Conservation (phyloP, 1,140 invertebrate genomes). For the Drosophila leontia region DNA sequence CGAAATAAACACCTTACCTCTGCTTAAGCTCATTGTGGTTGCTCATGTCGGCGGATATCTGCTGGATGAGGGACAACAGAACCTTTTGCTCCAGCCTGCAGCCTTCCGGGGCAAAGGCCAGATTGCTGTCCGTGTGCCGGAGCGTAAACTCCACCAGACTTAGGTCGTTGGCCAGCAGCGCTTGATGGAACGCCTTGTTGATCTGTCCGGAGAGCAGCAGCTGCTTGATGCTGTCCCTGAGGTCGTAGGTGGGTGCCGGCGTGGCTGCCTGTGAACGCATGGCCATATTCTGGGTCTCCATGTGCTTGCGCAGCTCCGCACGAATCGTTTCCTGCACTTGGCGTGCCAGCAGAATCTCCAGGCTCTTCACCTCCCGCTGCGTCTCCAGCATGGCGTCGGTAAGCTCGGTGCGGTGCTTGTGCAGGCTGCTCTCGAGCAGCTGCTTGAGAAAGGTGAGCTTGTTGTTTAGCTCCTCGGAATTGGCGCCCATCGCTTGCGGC, state of each 20-base stretch:
- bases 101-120: constrained; percentile 89
- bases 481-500: constrained; percentile 49
- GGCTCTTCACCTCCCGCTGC: constrained; percentile 76
- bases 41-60: constrained; percentile 94
- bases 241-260: constrained; percentile 87
- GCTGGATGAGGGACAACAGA: constrained; percentile 95
- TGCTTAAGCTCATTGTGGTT: constrained; percentile 95
- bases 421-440: constrained; percentile 68
- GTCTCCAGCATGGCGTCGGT: constrained; percentile 77
- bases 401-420: constrained; percentile 71
- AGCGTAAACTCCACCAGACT: constrained; percentile 93
- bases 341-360: constrained; percentile 75
- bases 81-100: constrained; percentile 93
- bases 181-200: constrained; percentile 95
- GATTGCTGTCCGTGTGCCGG: constrained; percentile 90
- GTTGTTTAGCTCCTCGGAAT: constrained; percentile 69
- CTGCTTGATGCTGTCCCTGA: constrained; percentile 90
- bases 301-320: constrained; percentile 85
- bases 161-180: constrained; percentile 94
- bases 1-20: constrained; percentile 86
- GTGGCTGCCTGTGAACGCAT: constrained; percentile 90
- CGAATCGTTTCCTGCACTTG: constrained; percentile 79
- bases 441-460: constrained; percentile 70
- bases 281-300: constrained; percentile 87
- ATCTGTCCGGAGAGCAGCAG: constrained; percentile 91